Conservation (phyloP, 2,888 invertebrate genomes). For the Pasiphila rectangulata region DNA sequence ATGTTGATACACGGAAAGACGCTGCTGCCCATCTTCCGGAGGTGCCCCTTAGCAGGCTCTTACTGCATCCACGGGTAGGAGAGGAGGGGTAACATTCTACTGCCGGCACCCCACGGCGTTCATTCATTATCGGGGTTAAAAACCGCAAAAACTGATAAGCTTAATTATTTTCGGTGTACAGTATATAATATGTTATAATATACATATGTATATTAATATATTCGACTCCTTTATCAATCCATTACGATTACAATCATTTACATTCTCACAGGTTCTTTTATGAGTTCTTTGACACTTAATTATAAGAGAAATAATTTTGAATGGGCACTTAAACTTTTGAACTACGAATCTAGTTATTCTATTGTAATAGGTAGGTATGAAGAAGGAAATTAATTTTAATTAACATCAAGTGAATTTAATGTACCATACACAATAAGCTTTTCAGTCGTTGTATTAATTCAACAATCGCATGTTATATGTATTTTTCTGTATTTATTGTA, state of each 20-base stretch:
- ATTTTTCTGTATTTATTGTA: background rate
- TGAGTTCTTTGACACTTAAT: constrained; percentile 35
- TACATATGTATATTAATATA: too few species aligned
- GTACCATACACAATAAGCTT: constrained; percentile 23
- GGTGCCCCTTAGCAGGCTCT: too few species aligned
- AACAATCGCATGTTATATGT: constrained; percentile 1
- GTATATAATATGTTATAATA: too few species aligned
- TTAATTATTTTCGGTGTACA: background rate
- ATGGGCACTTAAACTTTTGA: constrained; percentile 37
- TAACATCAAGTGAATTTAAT: constrained; percentile 18
- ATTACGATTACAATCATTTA: constrained; percentile 30
- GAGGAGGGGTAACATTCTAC: too few species aligned
- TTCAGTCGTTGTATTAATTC: constrained; percentile 13
- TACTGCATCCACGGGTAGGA: too few species aligned
- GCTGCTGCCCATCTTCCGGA: too few species aligned
- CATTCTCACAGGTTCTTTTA: constrained; percentile 33
- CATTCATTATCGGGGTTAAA: too few species aligned
- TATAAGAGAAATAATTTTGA: constrained; percentile 33
- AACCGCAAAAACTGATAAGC: background rate
- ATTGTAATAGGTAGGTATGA: constrained; percentile 26
- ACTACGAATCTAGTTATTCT: constrained; percentile 30
- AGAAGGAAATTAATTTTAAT: constrained; percentile 29
- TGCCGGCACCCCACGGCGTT: too few species aligned
- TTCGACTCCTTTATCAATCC: constrained; percentile 16
- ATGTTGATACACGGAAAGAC: too few species aligned